Evolutionary conservation across 2,113 vertebrate species (phyloP).

Genomic region (Gopherus evgoodei): DNA sequence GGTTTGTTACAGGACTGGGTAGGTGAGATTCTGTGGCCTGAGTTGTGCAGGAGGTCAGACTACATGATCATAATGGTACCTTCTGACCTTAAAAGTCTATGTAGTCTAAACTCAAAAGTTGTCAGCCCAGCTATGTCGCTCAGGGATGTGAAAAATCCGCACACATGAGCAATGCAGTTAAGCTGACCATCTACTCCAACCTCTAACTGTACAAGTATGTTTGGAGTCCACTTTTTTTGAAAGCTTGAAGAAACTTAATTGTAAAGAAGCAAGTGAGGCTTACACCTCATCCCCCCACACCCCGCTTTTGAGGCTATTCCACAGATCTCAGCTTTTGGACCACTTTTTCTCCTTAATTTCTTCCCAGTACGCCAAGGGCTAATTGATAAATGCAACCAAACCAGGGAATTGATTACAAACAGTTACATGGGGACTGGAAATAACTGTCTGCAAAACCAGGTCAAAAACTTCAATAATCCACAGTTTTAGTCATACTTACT

Average conservation of each 20-base stretch:
- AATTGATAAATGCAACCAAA: background rate
- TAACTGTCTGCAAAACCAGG: accelerated
- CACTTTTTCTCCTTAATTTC: background rate
- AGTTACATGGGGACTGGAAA: background rate
- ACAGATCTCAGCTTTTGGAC: accelerated
- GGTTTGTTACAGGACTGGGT: too few relatives aligned
- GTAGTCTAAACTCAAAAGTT: background rate
- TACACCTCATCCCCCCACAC: background rate
- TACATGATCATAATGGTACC: too few relatives aligned
- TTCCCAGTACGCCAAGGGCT: background rate
- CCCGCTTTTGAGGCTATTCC: background rate
- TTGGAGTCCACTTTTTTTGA: background rate
- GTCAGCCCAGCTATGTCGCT: background rate
- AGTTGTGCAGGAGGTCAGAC: too few relatives aligned
- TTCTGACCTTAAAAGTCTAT: too few relatives aligned
- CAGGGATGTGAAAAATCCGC: background rate
- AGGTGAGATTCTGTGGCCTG: too few relatives aligned
- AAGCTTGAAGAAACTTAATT: background rate
- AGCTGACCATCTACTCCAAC: background rate
- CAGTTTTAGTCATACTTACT: background rate
- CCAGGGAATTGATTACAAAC: background rate
- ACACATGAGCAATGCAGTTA: background rate
- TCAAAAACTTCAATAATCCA: background rate
- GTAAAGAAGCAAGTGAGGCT: background rate
- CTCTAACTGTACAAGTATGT: background rate